Conservation (phyloP, 2,888 invertebrate genomes). For the Lampropteryx suffumata region DNA sequence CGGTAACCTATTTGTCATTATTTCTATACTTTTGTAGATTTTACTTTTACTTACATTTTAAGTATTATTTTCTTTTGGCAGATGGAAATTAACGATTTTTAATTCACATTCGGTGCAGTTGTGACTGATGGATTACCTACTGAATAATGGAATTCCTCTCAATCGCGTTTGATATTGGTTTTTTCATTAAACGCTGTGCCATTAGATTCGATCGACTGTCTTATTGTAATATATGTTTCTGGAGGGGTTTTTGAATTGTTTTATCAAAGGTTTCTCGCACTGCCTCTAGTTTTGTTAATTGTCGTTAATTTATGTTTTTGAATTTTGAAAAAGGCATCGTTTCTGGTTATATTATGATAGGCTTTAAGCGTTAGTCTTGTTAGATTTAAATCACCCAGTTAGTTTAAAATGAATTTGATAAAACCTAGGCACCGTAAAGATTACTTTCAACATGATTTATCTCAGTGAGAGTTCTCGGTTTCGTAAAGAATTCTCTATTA, state of each 20-base stretch:
- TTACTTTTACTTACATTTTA: no score
- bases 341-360: no score
- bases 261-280: neutral
- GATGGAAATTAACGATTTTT: neutral
- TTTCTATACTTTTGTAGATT: no score
- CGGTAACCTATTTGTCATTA: no score
- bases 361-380: no score
- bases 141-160: slow-evolving; percentile 14
- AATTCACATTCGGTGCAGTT: neutral
- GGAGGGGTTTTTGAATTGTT: neutral
- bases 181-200: slow-evolving; percentile 14
- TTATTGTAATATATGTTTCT: slow-evolving; percentile 4
- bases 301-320: no score
- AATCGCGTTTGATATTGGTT: slow-evolving; percentile 23
- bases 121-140: neutral
- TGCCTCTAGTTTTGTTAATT: no score
- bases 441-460: slow-evolving; percentile 1
- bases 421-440: neutral
- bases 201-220: slow-evolving; percentile 2
- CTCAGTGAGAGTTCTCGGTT: neutral
- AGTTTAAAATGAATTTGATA: no score
- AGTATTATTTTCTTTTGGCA: no score
- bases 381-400: no score
- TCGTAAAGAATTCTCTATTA: slow-evolving; percentile 2
- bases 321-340: no score